Base-by-base conservation (phyloP, 2,113 vertebrate species). In the Erpornis zantholeuca region DNA sequence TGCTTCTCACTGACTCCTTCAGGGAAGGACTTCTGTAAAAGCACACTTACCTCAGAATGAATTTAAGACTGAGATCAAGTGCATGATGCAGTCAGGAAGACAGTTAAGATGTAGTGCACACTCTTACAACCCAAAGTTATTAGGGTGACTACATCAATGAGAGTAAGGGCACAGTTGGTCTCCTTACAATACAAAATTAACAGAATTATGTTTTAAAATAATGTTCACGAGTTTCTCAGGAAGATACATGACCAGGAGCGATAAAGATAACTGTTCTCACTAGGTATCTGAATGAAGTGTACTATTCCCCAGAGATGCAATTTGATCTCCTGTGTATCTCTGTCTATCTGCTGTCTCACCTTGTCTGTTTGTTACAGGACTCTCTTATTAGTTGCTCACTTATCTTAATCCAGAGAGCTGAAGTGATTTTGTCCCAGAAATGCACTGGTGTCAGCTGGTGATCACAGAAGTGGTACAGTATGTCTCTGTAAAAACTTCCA, bases 361-460 rank as follows among this genome's bases (percentile, higher is more conserved):
- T 97, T 96, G 89, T 92, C 96, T 95, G 50, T 96, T 97, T 96
- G 96, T 98, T 98, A 71, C 91, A 97, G 96, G 92, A 97, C 95
- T 97, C 90, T 97, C 97, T 97, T 96, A 97, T 98, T 98, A 98
- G 96, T 95, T 95, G 47, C 89, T 97, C 96, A 91, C 96, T 97
- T 96, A 97, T 98, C 86, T 98, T 96, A 86, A 98, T 97, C 96
- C 81, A 91, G 97, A 97, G 97, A 98, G 91, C 59, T 91, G 91
- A 89, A 92, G 94, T 96, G 96, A 96, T 98, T 97, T 91, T 91
- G 90, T 96, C 92, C 89, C 91, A 97, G 95, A 95, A 96, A 88
- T 65, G 53, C 65, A 63, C 14, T 73, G 78, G 35, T 95, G 96
- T 96, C 96, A 97, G 95, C 87, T 97, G 92, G 61, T 96, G 75